phyloP scores from a whole-genome alignment of 2,797 vertebrate species.

The Selene dorsalis region DNA sequence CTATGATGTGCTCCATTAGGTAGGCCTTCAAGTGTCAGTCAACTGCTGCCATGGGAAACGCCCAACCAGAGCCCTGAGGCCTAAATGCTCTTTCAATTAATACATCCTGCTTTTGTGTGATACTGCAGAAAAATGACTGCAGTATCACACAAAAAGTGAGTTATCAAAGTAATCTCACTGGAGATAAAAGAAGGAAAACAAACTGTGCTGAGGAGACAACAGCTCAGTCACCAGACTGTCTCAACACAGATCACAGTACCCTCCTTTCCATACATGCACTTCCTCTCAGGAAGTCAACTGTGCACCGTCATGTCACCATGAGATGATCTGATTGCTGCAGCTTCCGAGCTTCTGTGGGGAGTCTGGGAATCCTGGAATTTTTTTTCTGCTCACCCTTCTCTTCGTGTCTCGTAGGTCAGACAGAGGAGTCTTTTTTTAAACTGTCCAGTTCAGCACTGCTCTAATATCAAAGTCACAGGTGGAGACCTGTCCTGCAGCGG shows the following conservation, averaged over 20 bases:
- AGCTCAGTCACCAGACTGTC: constrained; percentile 2
- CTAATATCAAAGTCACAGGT: constrained; percentile 69
- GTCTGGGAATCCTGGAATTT: constrained; percentile 62
- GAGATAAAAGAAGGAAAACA: neutral
- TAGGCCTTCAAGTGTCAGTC: neutral
- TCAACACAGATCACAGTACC: constrained; percentile 35
- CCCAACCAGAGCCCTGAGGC: neutral
- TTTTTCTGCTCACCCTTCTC: constrained; percentile 52
- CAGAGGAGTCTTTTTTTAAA: constrained; percentile 50
- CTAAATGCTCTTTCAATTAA: neutral
- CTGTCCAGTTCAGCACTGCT: constrained; percentile 43
- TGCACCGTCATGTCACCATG: constrained; percentile 56
- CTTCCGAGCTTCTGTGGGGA: constrained; percentile 48
- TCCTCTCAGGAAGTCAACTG: constrained; percentile 66
- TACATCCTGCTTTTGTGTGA: neutral
- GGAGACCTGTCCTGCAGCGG: constrained; percentile 68
- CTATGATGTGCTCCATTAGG: neutral
- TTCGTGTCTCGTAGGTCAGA: constrained; percentile 51
- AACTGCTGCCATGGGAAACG: neutral
- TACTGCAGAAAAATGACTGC: neutral
- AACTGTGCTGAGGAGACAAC: constrained; percentile 4
- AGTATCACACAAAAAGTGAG: neutral
- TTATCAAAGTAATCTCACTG: neutral
- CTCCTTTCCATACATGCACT: constrained; percentile 48
- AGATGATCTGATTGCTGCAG: constrained; percentile 63